Base-by-base conservation (phyloP, 2,888 invertebrate genomes). In the Tineola bisselliella region DNA sequence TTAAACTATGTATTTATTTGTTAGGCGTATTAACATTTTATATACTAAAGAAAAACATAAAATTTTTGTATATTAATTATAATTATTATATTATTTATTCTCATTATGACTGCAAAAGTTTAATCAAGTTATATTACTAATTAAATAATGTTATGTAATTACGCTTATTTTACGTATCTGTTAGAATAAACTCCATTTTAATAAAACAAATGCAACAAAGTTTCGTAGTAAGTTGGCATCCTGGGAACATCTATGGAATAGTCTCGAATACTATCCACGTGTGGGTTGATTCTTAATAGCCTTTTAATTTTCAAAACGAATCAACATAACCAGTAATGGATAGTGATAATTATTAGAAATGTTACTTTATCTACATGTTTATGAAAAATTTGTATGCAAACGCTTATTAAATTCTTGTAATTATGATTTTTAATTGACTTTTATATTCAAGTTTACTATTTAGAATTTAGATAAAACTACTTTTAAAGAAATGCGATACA, bases 281-380 rank as follows among this genome's bases (percentile, higher is more conserved):
- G 84, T 84, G 79, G 84, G 84, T 73, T 66, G 81, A 68, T 67
- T 71, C 73, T 74, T 77, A 77, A 79, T 77, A 81, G 79, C 73
- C 79, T 84, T 84, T 84, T 84, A 84, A 84, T 84, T 84, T 81
- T 74, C 76, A 31, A 18, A 54, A 25, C 54, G 54, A 5, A 54
- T 54, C 54, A 54, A 54, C 54, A 54, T 54, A 54, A 54, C 54
- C 54, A 18, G 54, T 54, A 54, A 54, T 54, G 54, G 54, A 54
- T 54, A 54, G 19, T 25, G 48, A 48, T 54, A 54, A n/a, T 54
- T 54, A 54, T 54, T 54, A 18, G n/a, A 54, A 54, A 6, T 6
- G 54, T 54, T 25, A 54, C n/a, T 8, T 15, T 10, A n/a, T 3
- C 48, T 48, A 38, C 48, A 17, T 3, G n/a, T 13, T 38, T 38